Evolutionary conservation across 2,797 vertebrate species (phyloP).

Genomic region (Pangasius mekongensis): DNA sequence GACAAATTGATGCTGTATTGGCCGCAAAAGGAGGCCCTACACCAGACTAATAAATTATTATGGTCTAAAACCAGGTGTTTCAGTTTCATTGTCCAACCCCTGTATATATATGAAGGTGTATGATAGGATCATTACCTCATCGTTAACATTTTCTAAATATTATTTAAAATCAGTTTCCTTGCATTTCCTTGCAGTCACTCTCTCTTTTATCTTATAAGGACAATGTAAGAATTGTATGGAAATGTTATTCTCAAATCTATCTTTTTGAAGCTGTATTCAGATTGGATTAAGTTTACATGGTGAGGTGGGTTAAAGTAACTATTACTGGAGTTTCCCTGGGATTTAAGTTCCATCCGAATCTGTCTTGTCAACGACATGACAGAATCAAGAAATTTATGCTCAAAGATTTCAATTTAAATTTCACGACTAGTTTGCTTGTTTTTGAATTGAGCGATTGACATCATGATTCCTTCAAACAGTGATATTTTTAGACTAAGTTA

Average conservation of each 20-base stretch:
- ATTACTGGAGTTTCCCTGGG: neutral
- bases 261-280: neutral
- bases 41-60: too few species aligned
- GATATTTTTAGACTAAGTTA: neutral
- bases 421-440: neutral
- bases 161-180: neutral
- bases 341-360: neutral
- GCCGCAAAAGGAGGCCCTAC: too few species aligned
- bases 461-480: neutral
- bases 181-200: neutral
- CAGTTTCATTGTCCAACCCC: too few species aligned
- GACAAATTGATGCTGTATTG: too few species aligned
- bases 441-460: neutral
- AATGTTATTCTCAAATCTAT: neutral
- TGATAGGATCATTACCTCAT: neutral
- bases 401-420: neutral
- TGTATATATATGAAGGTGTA: too few species aligned
- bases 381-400: neutral
- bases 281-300: neutral
- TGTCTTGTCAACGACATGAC: neutral
- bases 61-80: too few species aligned
- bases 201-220: neutral
- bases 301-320: neutral
- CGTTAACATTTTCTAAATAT: neutral
- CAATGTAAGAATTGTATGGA: neutral